Conservation (phyloP, 2,888 invertebrate species). For the Leptopterna dolabrata region DNA sequence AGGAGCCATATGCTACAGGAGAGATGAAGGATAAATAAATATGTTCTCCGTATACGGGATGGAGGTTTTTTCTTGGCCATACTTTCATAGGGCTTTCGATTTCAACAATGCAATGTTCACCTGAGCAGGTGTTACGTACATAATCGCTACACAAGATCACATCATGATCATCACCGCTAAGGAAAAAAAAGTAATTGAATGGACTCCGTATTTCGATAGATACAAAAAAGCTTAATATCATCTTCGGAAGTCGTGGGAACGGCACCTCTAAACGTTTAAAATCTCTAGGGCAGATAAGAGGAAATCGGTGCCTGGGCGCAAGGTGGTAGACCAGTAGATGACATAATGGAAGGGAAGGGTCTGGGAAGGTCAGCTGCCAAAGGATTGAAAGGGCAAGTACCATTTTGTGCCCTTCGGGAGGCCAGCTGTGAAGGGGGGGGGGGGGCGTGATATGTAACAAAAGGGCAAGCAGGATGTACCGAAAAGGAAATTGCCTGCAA, state of each 20-base stretch:
- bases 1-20: too few relatives aligned
- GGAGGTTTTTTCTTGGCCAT: not conserved
- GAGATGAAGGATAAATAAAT: too few relatives aligned
- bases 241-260: constrained; percentile 9
- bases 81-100: not conserved
- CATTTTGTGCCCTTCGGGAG: not conserved
- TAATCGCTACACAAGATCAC: not conserved
- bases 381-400: constrained; percentile 28
- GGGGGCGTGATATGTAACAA: not conserved
- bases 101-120: not conserved
- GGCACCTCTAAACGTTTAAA: not conserved
- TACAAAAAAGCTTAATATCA: not conserved
- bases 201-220: not conserved
- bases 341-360: constrained; percentile 29
- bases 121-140: not conserved
- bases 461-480: constrained; percentile 8
- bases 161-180: not conserved
- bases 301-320: constrained; percentile 15
- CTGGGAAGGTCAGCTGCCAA: constrained; percentile 17
- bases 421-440: not conserved
- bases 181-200: constrained; percentile 15
- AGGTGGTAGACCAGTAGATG: constrained; percentile 24
- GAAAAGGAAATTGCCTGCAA: not conserved
- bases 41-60: not conserved
- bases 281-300: not conserved